A percentile compares a stretch with the other conserved stretches of the same genome.
Evolutionary conservation across 1,140 invertebrate species (phyloP).

Genomic region (Capitella teleta): DNA sequence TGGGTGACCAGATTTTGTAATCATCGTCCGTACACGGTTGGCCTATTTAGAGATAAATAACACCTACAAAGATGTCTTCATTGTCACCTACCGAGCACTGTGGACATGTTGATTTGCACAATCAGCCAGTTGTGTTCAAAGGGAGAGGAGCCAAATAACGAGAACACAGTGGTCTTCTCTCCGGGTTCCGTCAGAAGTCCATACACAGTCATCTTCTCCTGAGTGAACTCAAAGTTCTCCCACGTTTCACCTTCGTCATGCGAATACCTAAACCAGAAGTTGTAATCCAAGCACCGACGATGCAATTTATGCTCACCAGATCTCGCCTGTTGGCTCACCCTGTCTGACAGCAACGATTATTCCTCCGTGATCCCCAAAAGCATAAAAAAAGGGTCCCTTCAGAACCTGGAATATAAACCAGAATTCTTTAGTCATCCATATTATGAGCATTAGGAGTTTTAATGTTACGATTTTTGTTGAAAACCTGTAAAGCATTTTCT

Average conservation of each 20-base stretch:
- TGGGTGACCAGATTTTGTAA: constrained; percentile 77
- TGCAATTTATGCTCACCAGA: constrained; percentile 43
- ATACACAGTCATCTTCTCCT: constrained; percentile 54
- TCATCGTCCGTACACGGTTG: constrained; percentile 56
- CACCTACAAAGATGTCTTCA: neutral
- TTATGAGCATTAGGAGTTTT: too few relatives aligned
- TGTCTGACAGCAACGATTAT: constrained; percentile 66
- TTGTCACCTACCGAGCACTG: constrained; percentile 52
- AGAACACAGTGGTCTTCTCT: constrained; percentile 81
- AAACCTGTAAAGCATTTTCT: too few relatives aligned
- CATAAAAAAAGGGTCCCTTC: constrained; percentile 74
- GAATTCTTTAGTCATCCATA: neutral
- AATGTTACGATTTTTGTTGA: too few relatives aligned
- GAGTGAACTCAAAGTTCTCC: constrained; percentile 56
- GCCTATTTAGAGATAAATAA: neutral
- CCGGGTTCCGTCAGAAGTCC: constrained; percentile 83
- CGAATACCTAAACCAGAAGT: constrained; percentile 52
- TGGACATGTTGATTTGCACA: constrained; percentile 65
- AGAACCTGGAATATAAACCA: constrained; percentile 47
- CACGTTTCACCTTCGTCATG: constrained; percentile 75
- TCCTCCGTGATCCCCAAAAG: constrained; percentile 82
- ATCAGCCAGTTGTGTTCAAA: constrained; percentile 74
- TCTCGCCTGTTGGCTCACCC: constrained; percentile 57
- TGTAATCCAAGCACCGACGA: neutral
- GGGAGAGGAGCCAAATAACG: constrained; percentile 65